A percentile compares a stretch with the other conserved stretches of the same genome.
phyloP scores from a whole-genome alignment of 2,113 vertebrate genomes.

The Leuciscus idus region DNA sequence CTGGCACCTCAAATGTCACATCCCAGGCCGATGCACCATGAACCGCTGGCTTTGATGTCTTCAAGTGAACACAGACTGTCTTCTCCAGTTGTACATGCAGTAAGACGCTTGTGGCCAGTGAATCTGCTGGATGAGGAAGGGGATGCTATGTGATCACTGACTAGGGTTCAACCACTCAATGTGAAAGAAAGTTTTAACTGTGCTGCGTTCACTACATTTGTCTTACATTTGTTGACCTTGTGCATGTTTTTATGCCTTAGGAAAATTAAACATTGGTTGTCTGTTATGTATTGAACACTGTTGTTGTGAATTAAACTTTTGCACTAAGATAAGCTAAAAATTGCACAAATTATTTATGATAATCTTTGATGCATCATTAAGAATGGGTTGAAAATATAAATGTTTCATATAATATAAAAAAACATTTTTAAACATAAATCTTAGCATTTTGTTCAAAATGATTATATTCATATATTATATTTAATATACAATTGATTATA shows the following conservation, averaged over 20 bases:
- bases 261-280: neutral
- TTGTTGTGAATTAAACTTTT: too few relatives aligned
- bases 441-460: too few relatives aligned
- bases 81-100: neutral
- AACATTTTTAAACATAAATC: too few relatives aligned
- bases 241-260: neutral
- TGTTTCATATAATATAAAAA: too few relatives aligned
- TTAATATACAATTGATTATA: too few relatives aligned
- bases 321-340: neutral
- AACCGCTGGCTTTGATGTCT: constrained; percentile 11
- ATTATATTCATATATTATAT: too few relatives aligned
- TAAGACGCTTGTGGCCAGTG: neutral
- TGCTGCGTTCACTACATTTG: neutral
- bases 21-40: neutral
- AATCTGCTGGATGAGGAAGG: neutral
- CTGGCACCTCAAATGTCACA: constrained; percentile 31
- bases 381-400: too few relatives aligned
- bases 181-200: neutral
- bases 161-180: neutral
- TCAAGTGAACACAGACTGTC: constrained; percentile 8
- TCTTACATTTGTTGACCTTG: too few relatives aligned
- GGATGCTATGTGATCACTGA: neutral
- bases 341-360: neutral
- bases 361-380: neutral
- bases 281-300: neutral